A percentile compares a stretch with the other conserved stretches of the same genome.
Conservation (phyloP, 1,140 invertebrate genomes). For the Orius insidiosus region DNA sequence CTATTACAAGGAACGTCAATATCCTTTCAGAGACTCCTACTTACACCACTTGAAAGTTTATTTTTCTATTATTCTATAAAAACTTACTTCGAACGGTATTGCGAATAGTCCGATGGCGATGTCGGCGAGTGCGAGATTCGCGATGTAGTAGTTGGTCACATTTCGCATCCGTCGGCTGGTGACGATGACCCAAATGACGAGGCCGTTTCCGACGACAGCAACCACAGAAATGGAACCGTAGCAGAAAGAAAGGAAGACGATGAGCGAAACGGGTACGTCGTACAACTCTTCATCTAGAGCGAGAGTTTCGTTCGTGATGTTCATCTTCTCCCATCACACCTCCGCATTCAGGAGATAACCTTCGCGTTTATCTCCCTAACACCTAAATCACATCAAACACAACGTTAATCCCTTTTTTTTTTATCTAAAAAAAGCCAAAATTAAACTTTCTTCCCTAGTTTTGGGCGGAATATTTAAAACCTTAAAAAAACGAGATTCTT, state of each 20-base stretch:
- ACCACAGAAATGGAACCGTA: slow-evolving; percentile 37
- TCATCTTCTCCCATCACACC: slow-evolving; percentile 1
- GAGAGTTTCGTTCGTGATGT: too few species aligned
- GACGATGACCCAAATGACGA: slow-evolving; percentile 36
- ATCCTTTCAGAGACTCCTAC: too few species aligned
- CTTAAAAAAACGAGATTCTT: too few species aligned
- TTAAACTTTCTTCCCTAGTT: too few species aligned
- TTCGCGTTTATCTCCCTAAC: not conserved
- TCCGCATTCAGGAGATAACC: not conserved
- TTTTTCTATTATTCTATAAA: not conserved
- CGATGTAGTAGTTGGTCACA: slow-evolving; percentile 36
- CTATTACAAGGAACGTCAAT: too few species aligned
- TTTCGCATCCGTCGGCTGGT: slow-evolving; percentile 29
- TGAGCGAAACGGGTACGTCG: slow-evolving; percentile 30
- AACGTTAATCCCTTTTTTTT: not conserved
- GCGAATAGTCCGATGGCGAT: slow-evolving; percentile 30
- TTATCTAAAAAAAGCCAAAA: not conserved
- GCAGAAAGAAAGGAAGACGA: slow-evolving; percentile 32
- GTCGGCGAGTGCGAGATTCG: slow-evolving; percentile 31
- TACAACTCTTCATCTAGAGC: slow-evolving; percentile 22
- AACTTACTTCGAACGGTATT: slow-evolving; percentile 30
- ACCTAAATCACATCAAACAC: not conserved
- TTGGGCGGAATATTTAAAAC: too few species aligned
- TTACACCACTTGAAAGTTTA: too few species aligned
- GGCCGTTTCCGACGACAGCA: slow-evolving; percentile 34